Conservation (phyloP, 2,113 vertebrate species). For the Prionailurus bengalensis region DNA sequence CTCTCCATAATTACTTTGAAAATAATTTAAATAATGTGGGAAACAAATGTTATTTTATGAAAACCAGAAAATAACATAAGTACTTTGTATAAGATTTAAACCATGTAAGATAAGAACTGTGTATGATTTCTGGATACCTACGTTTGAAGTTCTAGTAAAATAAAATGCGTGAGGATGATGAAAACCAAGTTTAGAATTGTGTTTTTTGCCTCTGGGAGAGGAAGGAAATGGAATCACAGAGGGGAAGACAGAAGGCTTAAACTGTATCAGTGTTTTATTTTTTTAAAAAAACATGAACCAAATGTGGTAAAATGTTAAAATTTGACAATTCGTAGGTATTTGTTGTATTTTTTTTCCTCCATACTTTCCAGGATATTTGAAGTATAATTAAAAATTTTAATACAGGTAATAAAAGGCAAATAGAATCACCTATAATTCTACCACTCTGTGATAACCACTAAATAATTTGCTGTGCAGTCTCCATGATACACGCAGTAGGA, state of each 20-base stretch:
- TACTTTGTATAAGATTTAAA: conserved; percentile 52
- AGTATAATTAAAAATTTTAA: conserved; percentile 45
- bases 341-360: not conserved
- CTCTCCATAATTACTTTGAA: conserved; percentile 23
- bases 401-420: not conserved
- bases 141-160: conserved; percentile 18
- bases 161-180: not conserved
- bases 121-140: not conserved
- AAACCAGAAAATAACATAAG: not conserved
- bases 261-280: conserved; percentile 3
- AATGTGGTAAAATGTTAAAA: conserved; percentile 60
- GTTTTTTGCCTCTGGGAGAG: not conserved
- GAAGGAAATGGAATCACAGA: not conserved
- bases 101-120: not conserved
- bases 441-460: not conserved
- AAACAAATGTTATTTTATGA: conserved; percentile 50
- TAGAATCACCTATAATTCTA: not conserved
- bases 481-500: not conserved
- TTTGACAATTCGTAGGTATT: not conserved
- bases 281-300: conserved; percentile 20
- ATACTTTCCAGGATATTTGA: not conserved
- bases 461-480: not conserved
- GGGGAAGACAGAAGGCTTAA: not conserved
- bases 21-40: conserved; percentile 28
- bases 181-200: conserved; percentile 52